Evolutionary conservation across 2,888 invertebrate genomes (phyloP), one percentile per base, ranked within the genome.

Genomic region (Capitulum mitella): DNA sequence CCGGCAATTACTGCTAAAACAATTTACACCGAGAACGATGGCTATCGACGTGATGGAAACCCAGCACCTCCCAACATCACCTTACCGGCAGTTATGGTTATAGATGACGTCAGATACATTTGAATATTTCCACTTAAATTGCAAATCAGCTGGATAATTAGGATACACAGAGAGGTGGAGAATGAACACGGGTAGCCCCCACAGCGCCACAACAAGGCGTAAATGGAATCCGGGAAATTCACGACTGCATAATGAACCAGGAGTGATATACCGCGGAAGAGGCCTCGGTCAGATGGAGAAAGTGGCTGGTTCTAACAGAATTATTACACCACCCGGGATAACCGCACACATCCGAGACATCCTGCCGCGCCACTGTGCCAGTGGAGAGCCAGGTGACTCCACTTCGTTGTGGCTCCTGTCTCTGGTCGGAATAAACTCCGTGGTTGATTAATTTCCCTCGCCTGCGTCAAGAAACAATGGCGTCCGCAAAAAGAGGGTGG

Each of bases 41-140:
- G 5, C 34, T 34, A 64, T 64, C 64, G 19, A 19, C 19, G 34
- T 16, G 10, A 12, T 34, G 64, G 64, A 34, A 64, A 19, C 34
- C 64, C 16, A 16, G 34, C 64, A 16, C 64, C 64, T 32, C 64
- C 64, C 64, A 6, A 34, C 34, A 29, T 64, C 64, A 64, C 64
- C 64, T 64, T 34, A 16, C 34, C 16, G 64, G 64, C 64, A 34
- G 32, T 64, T 64, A 64, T 64, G 64, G 64, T 64, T 64, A 64
- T 64, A 64, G 32, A 64, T 34, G 34, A 64, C 34, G 64, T 64
- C 64, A 64, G 64, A 64, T 19, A 26, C 3, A 64, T 64, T 64
- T 64, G 64, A 64, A 64, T 64, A 64, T 64, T 64, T 64, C 64
- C 64, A 64, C 64, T 64, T 64, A 64, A 64, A 64, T 64, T 64